Percentiles rank a stretch among this genome's conserved stretches.
These are phyloP conservation scores for Percina caprodes DNA, from an alignment of 2,113 vertebrate species.

Conservation along the genomic window DNA sequence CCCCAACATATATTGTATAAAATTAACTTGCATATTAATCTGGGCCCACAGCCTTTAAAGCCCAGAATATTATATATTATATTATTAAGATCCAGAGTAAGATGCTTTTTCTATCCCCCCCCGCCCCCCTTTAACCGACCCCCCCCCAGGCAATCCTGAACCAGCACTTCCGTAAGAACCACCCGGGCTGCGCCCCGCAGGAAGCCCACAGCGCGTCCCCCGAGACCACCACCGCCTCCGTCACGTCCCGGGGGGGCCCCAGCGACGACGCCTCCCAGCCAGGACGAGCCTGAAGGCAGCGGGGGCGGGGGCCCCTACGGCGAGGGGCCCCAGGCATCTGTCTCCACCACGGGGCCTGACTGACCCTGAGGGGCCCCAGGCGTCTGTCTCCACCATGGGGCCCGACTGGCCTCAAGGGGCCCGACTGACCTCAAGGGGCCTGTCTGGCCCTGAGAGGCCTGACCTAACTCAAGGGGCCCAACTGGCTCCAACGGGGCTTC, in stretches of 20 bases:
- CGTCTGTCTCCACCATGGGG: slow-evolving; percentile 88
- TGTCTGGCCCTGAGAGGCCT: too few relatives aligned
- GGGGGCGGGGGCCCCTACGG: slow-evolving; percentile 63
- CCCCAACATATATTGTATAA: too few relatives aligned
- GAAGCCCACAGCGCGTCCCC: slow-evolving; percentile 97
- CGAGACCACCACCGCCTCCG: slow-evolving; percentile 89
- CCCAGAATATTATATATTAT: too few relatives aligned
- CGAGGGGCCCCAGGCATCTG: slow-evolving; percentile 92
- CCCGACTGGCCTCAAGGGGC: slow-evolving; percentile 58
- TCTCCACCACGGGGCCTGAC: slow-evolving; percentile 96
- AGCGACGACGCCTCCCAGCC: slow-evolving; percentile 91
- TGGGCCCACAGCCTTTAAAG: too few relatives aligned
- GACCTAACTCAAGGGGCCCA: too few relatives aligned
- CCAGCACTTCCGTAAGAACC: slow-evolving; percentile 99
- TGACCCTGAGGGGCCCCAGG: slow-evolving; percentile 74
- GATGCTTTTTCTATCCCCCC: too few relatives aligned
- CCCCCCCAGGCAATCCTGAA: slow-evolving; percentile 99
- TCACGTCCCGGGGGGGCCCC: slow-evolving; percentile 91
- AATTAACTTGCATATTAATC: too few relatives aligned
- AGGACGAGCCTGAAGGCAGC: slow-evolving; percentile 86
- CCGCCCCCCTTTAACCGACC: too few relatives aligned
- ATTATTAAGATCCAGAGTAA: too few relatives aligned
- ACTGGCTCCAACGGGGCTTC: background rate
- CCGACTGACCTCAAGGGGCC: too few relatives aligned
- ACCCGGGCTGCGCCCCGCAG: slow-evolving; percentile 93